Conservation (phyloP, 2,113 vertebrate genomes). For the Chionis minor region DNA sequence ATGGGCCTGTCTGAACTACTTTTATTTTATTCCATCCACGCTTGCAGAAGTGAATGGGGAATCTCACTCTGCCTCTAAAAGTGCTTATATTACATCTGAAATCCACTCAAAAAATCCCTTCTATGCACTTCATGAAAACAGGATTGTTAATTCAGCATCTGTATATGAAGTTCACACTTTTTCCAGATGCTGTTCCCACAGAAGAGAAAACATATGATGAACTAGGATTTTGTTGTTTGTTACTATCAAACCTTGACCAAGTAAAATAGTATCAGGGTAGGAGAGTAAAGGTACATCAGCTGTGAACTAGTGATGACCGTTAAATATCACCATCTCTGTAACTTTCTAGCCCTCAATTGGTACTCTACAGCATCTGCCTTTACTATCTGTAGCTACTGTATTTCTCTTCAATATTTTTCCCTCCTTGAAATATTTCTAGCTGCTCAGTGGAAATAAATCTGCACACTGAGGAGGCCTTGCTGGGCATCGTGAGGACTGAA, state of each 20-base stretch:
- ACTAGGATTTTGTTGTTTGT: background rate
- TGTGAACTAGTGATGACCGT: background rate
- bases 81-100: background rate
- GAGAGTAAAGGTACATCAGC: background rate
- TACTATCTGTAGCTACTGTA: background rate
- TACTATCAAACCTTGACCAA: background rate
- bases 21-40: background rate
- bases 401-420: background rate
- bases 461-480: background rate
- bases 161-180: background rate
- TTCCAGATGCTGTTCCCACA: accelerated
- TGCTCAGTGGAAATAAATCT: conserved; percentile 8
- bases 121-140: background rate
- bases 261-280: background rate
- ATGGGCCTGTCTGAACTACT: background rate
- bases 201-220: background rate
- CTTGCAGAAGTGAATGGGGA: background rate
- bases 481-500: background rate
- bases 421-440: background rate
- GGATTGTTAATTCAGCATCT: background rate
- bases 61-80: background rate
- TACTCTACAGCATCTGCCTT: background rate
- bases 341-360: background rate
- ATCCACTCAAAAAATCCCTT: background rate
- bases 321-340: background rate